phyloP scores from a whole-genome alignment of 2,888 invertebrate genomes.

The Caenorhabditis wallacei region DNA sequence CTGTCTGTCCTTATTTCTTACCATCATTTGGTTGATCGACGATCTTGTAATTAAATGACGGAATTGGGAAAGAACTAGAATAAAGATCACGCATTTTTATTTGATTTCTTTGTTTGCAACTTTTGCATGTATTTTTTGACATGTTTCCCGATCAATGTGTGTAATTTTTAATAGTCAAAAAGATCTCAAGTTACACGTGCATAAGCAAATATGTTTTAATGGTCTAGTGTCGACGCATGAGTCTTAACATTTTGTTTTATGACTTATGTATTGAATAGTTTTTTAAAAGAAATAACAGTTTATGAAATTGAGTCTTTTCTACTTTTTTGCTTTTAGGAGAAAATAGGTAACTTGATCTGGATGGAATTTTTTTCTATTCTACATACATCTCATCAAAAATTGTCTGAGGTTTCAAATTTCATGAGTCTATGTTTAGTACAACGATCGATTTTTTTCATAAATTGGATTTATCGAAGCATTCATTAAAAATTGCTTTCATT shows the following conservation, averaged over 20 bases:
- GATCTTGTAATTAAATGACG: constrained; percentile 22
- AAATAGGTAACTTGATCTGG: constrained; percentile 17
- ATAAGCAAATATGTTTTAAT: constrained; percentile 33
- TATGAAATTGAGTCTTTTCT: neutral
- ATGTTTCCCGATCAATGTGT: neutral
- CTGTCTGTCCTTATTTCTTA: constrained; percentile 15
- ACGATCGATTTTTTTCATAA: neutral
- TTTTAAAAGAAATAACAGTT: too few species aligned
- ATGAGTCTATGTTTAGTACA: neutral
- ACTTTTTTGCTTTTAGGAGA: neutral
- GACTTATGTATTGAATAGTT: too few species aligned
- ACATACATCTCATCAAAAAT: constrained; percentile 40
- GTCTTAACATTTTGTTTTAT: too few species aligned
- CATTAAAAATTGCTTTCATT: too few species aligned
- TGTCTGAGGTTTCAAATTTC: constrained; percentile 11
- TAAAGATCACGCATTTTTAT: constrained; percentile 23
- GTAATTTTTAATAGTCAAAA: constrained; percentile 16
- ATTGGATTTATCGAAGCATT: too few species aligned
- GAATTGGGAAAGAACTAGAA: neutral
- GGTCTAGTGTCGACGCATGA: neutral
- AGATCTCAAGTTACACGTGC: constrained; percentile 35
- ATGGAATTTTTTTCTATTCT: neutral
- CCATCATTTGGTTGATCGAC: constrained; percentile 28
- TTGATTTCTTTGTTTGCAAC: neutral
- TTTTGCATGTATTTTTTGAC: constrained; percentile 17